These are phyloP conservation scores for Pogonognathellus flavescens DNA, from an alignment of 1,140 invertebrate species.

Conservation along the genomic window DNA sequence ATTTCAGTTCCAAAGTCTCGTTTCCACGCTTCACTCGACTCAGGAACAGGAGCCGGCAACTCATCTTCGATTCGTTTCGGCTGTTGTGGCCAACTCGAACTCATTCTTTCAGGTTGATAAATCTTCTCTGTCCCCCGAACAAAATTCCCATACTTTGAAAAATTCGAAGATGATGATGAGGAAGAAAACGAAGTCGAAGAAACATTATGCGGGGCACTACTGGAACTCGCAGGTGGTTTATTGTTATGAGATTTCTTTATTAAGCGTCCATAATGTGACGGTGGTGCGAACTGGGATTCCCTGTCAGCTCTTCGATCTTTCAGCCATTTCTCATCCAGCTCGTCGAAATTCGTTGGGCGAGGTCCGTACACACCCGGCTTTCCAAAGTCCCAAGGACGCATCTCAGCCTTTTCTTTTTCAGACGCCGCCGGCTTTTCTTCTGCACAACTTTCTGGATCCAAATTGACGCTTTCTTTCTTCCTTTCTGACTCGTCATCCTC, in stretches of 20 bases:
- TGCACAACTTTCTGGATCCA: neutral
- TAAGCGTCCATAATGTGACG: conserved; percentile 60
- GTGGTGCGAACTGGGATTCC: conserved; percentile 69
- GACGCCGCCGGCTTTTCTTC: neutral
- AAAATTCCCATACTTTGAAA: conserved; percentile 29
- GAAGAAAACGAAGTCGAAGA: neutral
- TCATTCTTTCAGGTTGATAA: conserved; percentile 7
- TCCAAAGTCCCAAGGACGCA: conserved; percentile 69
- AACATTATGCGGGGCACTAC: neutral
- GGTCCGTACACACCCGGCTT: conserved; percentile 67
- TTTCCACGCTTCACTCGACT: conserved; percentile 27
- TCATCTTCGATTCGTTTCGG: conserved; percentile 54
- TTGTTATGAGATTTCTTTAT: conserved; percentile 32
- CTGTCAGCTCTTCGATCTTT: conserved; percentile 68
- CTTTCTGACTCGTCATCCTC: conserved; percentile 53
- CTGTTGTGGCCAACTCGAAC: conserved; percentile 27
- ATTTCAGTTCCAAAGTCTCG: conserved; percentile 72
- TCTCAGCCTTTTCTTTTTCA: conserved; percentile 54
- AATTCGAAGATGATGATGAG: neutral
- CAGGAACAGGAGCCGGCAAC: conserved; percentile 45
- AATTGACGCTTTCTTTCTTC: neutral
- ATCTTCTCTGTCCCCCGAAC: neutral
- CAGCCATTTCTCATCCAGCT: conserved; percentile 69
- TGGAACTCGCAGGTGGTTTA: neutral
- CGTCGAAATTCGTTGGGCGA: conserved; percentile 64